Evolutionary conservation across 2,888 invertebrate genomes (phyloP).

Genomic region (Furcula furcula): DNA sequence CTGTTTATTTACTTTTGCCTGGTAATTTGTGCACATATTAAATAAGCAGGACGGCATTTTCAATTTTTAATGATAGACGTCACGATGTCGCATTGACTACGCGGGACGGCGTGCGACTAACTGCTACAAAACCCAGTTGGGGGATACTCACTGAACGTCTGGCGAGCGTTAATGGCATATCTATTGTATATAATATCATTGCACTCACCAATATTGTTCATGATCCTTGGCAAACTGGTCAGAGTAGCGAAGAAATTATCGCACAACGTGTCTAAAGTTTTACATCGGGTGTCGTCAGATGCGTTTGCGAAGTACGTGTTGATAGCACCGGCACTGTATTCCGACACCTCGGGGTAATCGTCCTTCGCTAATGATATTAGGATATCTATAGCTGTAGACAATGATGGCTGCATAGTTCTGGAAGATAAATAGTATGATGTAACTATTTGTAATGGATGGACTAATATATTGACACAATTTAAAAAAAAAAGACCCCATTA

Average conservation of each 20-base stretch:
- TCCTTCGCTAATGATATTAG: conserved; percentile 87
- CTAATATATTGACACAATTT: too few relatives aligned
- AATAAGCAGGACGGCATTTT: too few relatives aligned
- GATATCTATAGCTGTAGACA: conserved; percentile 84
- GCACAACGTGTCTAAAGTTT: conserved; percentile 78
- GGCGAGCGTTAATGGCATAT: too few relatives aligned
- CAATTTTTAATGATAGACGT: too few relatives aligned
- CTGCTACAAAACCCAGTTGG: too few relatives aligned
- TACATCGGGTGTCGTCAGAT: conserved; percentile 46
- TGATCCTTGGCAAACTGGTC: conserved; percentile 84
- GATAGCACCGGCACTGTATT: conserved; percentile 63
- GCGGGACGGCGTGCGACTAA: too few relatives aligned
- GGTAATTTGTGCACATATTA: too few relatives aligned
- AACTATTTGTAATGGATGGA: too few relatives aligned
- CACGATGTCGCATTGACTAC: too few relatives aligned
- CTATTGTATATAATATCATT: too few relatives aligned
- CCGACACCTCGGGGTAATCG: conserved; percentile 76
- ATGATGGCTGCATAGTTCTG: conserved; percentile 83
- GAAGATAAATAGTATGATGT: conserved; percentile 15
- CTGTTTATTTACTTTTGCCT: too few relatives aligned
- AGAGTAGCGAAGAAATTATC: conserved; percentile 83
- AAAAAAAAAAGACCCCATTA: background rate
- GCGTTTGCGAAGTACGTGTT: conserved; percentile 42
- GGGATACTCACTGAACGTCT: too few relatives aligned
- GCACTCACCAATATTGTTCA: conserved; percentile 83